Evolutionary conservation across 1,140 invertebrate genomes (phyloP).

Genomic region (Sycobia sp.): DNA sequence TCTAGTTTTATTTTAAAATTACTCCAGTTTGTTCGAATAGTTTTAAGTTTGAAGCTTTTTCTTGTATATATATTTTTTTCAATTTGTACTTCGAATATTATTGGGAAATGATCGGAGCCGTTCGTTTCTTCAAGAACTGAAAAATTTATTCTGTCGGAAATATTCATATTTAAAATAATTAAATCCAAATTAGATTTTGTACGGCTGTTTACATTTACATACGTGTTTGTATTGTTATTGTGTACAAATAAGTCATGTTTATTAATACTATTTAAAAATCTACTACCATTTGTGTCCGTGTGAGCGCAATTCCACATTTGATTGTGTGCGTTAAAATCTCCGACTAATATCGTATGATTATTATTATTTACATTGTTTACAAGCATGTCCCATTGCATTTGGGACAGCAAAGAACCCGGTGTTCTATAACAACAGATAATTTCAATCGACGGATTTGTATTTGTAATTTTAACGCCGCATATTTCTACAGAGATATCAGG

Average conservation of each 20-base stretch:
- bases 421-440: background rate
- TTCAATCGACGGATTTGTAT: background rate
- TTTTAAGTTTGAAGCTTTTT: slow-evolving; percentile 40
- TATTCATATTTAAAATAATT: slow-evolving; percentile 34
- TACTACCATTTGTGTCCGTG: background rate
- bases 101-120: background rate
- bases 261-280: background rate
- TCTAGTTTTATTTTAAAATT: background rate
- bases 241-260: background rate
- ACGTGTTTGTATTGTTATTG: background rate
- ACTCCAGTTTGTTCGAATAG: background rate
- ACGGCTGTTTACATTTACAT: background rate
- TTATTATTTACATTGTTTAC: background rate
- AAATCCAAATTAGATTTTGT: slow-evolving; percentile 18
- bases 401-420: background rate
- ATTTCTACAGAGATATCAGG: background rate
- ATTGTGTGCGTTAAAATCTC: slow-evolving; percentile 5
- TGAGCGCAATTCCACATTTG: background rate
- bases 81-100: background rate
- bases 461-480: background rate
- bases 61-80: slow-evolving; percentile 3
- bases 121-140: background rate
- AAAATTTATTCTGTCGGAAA: background rate
- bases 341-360: background rate
- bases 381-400: background rate